Evolutionary conservation across 2,888 invertebrate species (phyloP), one percentile per base, ranked within the genome.

Genomic region (Plusia festucae): DNA sequence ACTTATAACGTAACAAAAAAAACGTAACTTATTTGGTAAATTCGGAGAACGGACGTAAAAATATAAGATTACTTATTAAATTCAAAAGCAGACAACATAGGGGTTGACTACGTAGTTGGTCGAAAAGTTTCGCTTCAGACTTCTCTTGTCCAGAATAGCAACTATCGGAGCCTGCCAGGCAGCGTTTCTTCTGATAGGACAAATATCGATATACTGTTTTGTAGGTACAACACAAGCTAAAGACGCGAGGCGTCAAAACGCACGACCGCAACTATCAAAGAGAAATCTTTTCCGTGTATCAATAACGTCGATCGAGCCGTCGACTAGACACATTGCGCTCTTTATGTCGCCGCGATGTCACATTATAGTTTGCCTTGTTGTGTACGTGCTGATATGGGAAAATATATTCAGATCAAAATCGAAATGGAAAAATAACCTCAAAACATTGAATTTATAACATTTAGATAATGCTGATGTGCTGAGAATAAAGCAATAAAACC

Each of bases 281-380:
- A 93, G 95, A 95, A 94, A 95, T 95, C 94, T 95, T 95, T 95
- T 95, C 95, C 95, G 93, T 95, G 95, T 95, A 93, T 92, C 94
- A 94, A 94, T 95, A 95, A 93, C 90, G 90, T 76, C 84, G 83
- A 84, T 84, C 85, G 87, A 82, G 87, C 84, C 88, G 88, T 84
- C 90, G 88, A 88, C 90, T 86, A 90, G 91, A 91, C 92, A 89
- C 90, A 91, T 90, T 87, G 87, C 84, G 85, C 84, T 84, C 87
- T 91, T 91, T 89, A 87, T 88, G 85, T 82, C 81, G 81, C 70
- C 66, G 77, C 75, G 79, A 84, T 76, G 81, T 83, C 78, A 75
- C 76, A 73, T 79, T 79, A 81, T 74, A 73, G 65, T 68, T 52
- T 53, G 64, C 60, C 64, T 61, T 68, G 54, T 53, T 65, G 52